Evolutionary conservation across 2,113 vertebrate genomes (phyloP).

Genomic region (Epinephelus moara): DNA sequence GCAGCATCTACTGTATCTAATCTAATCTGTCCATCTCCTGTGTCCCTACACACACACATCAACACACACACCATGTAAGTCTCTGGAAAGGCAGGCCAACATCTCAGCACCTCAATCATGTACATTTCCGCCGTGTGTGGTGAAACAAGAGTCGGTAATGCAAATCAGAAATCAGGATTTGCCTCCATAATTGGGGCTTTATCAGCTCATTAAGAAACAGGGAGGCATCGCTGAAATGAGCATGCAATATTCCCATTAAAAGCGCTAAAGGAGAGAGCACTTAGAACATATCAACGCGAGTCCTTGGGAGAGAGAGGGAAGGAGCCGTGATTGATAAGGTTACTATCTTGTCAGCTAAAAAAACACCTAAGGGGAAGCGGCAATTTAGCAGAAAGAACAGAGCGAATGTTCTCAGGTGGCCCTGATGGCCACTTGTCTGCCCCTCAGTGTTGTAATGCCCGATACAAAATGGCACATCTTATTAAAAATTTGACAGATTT

Average conservation of each 20-base stretch:
- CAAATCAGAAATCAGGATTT: constrained; percentile 77
- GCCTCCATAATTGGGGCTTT: constrained; percentile 76
- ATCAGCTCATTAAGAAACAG: constrained; percentile 80
- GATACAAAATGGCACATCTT: constrained; percentile 68
- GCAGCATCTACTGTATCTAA: constrained; percentile 77
- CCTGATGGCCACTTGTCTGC: constrained; percentile 67
- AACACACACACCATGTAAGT: constrained; percentile 14
- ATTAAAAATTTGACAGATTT: constrained; percentile 79
- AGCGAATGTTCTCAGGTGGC: constrained; percentile 71
- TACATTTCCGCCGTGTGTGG: constrained; percentile 64
- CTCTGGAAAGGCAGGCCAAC: constrained; percentile 48
- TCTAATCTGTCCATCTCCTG: constrained; percentile 79
- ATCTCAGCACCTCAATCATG: constrained; percentile 68
- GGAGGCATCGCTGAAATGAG: constrained; percentile 70
- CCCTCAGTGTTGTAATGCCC: constrained; percentile 57
- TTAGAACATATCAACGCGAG: constrained; percentile 68
- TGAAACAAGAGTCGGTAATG: constrained; percentile 66
- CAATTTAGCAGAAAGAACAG: constrained; percentile 63
- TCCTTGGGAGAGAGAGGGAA: constrained; percentile 69
- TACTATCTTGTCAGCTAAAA: constrained; percentile 70
- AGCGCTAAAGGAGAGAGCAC: constrained; percentile 63
- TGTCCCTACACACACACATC: constrained; percentile 50
- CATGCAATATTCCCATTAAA: constrained; percentile 67
- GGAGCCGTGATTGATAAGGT: constrained; percentile 76
- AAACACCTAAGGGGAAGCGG: constrained; percentile 56